Evolutionary conservation across 2,797 vertebrate species (phyloP).

Genomic region (Typhlichthys subterraneus): DNA sequence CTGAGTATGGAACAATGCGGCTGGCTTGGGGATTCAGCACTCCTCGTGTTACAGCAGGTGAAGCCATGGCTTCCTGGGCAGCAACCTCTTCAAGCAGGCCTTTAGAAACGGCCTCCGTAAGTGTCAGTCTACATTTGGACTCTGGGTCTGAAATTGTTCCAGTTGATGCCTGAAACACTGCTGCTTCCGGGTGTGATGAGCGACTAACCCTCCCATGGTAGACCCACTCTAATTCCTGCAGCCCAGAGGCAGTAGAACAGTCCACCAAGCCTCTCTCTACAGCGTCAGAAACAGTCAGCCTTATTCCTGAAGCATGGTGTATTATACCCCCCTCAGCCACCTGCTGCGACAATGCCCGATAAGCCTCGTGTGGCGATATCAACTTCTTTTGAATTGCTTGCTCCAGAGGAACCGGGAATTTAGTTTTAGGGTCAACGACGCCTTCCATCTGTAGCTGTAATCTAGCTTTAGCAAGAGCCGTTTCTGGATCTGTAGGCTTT

Average conservation of each 20-base stretch:
- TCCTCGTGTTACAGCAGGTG: slow-evolving; percentile 68
- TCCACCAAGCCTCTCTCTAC: slow-evolving; percentile 80
- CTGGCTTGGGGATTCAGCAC: slow-evolving; percentile 84
- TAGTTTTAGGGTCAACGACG: slow-evolving; percentile 84
- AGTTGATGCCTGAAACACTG: slow-evolving; percentile 67
- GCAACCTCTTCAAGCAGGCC: slow-evolving; percentile 73
- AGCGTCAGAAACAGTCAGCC: slow-evolving; percentile 84
- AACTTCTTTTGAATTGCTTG: slow-evolving; percentile 82
- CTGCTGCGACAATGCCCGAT: slow-evolving; percentile 83
- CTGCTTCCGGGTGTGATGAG: slow-evolving; percentile 54
- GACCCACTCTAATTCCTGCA: slow-evolving; percentile 78
- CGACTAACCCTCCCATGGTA: slow-evolving; percentile 55
- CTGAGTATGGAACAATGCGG: slow-evolving; percentile 84
- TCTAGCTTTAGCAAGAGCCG: slow-evolving; percentile 76
- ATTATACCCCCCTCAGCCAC: slow-evolving; percentile 90
- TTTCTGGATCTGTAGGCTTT: slow-evolving; percentile 72
- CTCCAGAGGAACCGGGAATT: slow-evolving; percentile 75
- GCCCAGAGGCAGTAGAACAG: slow-evolving; percentile 73
- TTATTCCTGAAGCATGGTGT: slow-evolving; percentile 87
- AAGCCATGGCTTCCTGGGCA: slow-evolving; percentile 67
- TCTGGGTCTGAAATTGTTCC: slow-evolving; percentile 75
- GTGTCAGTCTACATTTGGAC: slow-evolving; percentile 72
- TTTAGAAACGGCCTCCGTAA: slow-evolving; percentile 76
- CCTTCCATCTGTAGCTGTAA: slow-evolving; percentile 92
- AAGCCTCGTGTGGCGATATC: slow-evolving; percentile 75